Evolutionary conservation across 2,113 vertebrate genomes (phyloP), one percentile per base, ranked within the genome.

Genomic region (Dasyornis broadbenti): DNA sequence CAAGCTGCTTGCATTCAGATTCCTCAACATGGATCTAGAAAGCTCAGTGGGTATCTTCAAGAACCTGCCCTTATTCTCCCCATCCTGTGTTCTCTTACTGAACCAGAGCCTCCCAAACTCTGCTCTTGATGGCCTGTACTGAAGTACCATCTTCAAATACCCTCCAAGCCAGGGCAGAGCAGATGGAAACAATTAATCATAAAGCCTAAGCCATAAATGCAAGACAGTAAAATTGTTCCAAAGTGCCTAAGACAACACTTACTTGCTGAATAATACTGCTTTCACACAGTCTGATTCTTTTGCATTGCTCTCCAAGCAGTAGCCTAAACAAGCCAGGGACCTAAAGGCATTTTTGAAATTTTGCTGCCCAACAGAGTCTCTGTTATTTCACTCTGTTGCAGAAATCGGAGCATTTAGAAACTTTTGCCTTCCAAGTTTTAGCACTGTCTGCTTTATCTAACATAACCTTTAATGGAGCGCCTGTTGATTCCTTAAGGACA

Each of bases 371-470:
- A 24, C 4, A 24, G 23, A 77, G 11, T 21, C 42, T 89, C 44
- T 86, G 59, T 35, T 42, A 39, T 81, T 92, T 92, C 22, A 30
- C 11, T 83, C 21, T 70, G 39, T 16, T 63, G 39, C 63, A 86
- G 45, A 72, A 91, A 69, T 61, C 8, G 15, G 64, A 64, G 18
- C 21, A 24, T 73, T 73, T 66, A 82, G 77, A 90, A 92, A 70
- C 35, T 54, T 92, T 79, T 79, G 54, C 33, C 52, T 79, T 92
- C 85, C 76, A 82, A 73, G n/a, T 24, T 77, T 30, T 57, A 93
- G 45, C 59, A 50, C 39, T 70, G 84, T 21, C 78, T 88, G 59
- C 39, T 94, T 95, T 94, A 92, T 96, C 85, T 90, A 81, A 37
- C 4, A 2, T 82, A 93, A 52, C 35, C 40, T 83, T 90, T 80